These are phyloP conservation scores for Apostichopus leukothele DNA, from an alignment of 53 echinoderm and acorn worm genomes.

Conservation along the genomic window DNA sequence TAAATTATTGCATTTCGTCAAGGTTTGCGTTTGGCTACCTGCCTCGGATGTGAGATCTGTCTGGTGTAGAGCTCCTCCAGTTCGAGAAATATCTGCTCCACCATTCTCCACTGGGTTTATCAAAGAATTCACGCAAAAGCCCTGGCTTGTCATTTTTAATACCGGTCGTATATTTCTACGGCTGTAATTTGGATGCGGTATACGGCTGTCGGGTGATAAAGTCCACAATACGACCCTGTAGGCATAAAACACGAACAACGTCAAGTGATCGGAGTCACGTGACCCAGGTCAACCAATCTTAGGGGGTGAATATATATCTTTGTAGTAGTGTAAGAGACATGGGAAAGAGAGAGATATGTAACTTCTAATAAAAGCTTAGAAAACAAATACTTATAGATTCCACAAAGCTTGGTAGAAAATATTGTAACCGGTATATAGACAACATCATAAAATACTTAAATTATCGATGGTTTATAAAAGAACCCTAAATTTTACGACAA, in stretches of 20 bases:
- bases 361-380: no score
- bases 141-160: slow-evolving; percentile 93
- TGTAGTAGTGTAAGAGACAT: no score
- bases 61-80: slow-evolving; percentile 54
- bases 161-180: slow-evolving; percentile 92
- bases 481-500: no score
- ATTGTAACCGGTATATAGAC: no score
- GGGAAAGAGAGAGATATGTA: no score
- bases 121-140: slow-evolving; percentile 99
- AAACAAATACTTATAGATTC: no score
- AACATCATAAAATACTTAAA: no score
- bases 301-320: no score
- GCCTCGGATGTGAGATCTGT: slow-evolving; percentile 21
- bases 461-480: no score
- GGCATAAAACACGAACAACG: slow-evolving; percentile 88
- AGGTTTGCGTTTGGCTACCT: slow-evolving; percentile 20
- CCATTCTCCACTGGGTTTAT: slow-evolving; percentile 93
- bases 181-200: slow-evolving; percentile 63
- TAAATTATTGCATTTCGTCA: slow-evolving; percentile 50
- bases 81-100: slow-evolving; percentile 46
- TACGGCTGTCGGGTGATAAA: slow-evolving; percentile 48
- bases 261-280: slow-evolving; percentile 59
- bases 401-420: no score
- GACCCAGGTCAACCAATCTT: slow-evolving; percentile 61
- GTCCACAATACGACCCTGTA: slow-evolving; percentile 84